phyloP scores from a whole-genome alignment of 2,888 invertebrate genomes.

The Plagodis dolabraria region DNA sequence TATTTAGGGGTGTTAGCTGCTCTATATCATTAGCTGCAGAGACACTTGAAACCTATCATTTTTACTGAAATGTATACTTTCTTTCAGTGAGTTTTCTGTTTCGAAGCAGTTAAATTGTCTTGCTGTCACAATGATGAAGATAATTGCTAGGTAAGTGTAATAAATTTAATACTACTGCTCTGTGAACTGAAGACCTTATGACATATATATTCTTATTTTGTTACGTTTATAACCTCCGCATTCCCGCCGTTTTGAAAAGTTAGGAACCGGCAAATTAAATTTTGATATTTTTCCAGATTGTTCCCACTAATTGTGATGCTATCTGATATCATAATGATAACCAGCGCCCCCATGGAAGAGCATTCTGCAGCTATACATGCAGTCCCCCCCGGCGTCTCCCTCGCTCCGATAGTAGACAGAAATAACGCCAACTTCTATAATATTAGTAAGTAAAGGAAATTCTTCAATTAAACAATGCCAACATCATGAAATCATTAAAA shows the following conservation, averaged over 20 bases:
- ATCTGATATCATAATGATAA: constrained; percentile 8
- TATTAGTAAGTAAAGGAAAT: constrained; percentile 47
- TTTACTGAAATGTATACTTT: constrained; percentile 6
- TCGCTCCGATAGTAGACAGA: constrained; percentile 43
- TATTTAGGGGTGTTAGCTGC: neutral
- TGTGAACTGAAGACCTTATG: no score
- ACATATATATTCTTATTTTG: no score
- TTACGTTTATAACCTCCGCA: no score
- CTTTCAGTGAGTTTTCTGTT: constrained; percentile 13
- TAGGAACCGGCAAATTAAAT: neutral
- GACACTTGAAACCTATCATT: constrained; percentile 3
- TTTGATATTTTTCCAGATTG: constrained; percentile 2
- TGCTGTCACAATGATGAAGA: neutral
- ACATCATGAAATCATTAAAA: neutral
- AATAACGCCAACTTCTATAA: constrained; percentile 37
- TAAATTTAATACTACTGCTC: no score
- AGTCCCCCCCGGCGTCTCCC: constrained; percentile 49
- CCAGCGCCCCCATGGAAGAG: constrained; percentile 34
- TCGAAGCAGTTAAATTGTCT: neutral
- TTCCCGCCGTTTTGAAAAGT: no score
- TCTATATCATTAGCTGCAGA: neutral
- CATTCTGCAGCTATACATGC: constrained; percentile 46
- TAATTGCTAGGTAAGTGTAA: constrained; percentile 1
- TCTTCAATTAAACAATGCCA: neutral
- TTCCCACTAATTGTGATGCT: constrained; percentile 1